Percentiles rank a stretch among this genome's conserved stretches.
Conservation (phyloP, 2,888 invertebrate species). For the Pseudanteris insignis region DNA sequence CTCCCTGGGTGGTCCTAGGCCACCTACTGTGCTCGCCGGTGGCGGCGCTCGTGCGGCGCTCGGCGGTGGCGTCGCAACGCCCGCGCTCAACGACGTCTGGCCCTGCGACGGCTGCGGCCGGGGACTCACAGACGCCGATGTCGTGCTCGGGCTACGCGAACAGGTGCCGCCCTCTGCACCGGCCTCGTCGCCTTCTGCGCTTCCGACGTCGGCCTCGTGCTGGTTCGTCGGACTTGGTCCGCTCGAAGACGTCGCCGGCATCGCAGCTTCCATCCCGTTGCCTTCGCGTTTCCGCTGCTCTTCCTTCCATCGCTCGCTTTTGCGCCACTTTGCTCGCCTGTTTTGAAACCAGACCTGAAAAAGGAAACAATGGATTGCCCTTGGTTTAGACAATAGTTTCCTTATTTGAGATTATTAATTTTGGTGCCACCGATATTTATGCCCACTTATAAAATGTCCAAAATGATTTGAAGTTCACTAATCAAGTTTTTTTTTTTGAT, state of each 20-base stretch:
- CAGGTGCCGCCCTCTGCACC: conserved; percentile 53
- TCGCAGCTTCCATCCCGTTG: conserved; percentile 70
- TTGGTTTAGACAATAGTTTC: not conserved
- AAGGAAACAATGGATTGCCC: not conserved
- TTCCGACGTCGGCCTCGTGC: conserved; percentile 47
- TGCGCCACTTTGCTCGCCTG: conserved; percentile 90
- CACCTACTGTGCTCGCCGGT: conserved; percentile 53
- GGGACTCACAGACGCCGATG: conserved; percentile 64
- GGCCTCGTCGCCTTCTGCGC: conserved; percentile 54
- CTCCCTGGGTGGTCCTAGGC: conserved; percentile 59
- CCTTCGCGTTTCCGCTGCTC: conserved; percentile 87
- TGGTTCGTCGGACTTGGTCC: conserved; percentile 53
- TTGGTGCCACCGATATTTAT: no score
- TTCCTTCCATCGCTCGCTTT: conserved; percentile 90
- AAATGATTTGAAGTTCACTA: no score
- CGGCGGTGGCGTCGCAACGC: conserved; percentile 64
- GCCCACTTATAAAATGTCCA: no score
- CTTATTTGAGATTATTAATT: no score
- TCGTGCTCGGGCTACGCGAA: conserved; percentile 64
- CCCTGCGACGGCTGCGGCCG: conserved; percentile 66
- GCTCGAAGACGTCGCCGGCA: conserved; percentile 56
- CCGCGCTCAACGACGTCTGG: conserved; percentile 67
- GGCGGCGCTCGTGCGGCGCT: conserved; percentile 52
- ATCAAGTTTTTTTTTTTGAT: no score
- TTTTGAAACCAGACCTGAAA: conserved; percentile 93